Base-by-base conservation (phyloP, 1,140 invertebrate species). In the Drosophila pseudoananassae region DNA sequence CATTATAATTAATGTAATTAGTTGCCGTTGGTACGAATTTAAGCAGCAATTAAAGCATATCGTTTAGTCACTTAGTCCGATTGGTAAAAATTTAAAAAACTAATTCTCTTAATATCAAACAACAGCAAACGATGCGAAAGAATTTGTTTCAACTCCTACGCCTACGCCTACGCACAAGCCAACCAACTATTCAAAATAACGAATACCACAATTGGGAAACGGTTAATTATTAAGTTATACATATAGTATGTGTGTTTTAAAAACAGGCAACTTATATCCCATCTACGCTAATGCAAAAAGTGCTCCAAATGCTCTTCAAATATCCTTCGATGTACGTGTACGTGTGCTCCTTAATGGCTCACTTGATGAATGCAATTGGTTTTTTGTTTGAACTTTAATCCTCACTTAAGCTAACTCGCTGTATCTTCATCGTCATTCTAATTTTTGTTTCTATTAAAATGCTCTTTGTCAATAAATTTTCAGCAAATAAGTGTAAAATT, bases 401-500 rank as follows among this genome's bases (percentile, higher is more conserved):
- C 36, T 53, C 52, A 75, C 68, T 82, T 77, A 77, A 57, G 60
- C 74, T 81, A 81, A 38, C 55, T 61, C 50, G 38, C n/a, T 27
- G 38, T 53, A 59, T 29, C 51, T 46, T 56, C 33, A 46, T 51
- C 49, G 58, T 75, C 27, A 14, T 53, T 52, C 52, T 51, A n/a
- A 9, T 7, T 36, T 64, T 53, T 27, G 40, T 58, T 73, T 25
- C 64, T 58, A 36, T 56, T 65, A 71, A 63, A 83, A 69, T 78
- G 71, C 75, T 88, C n/a, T 66, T 15, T 27, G 0, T 68, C 17
- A 79, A 78, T 75, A 57, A 87, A 63, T 33, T 40, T 84, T 88
- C 83, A 88, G 83, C 83, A 87, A 87, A 87, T 88, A 66, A 83
- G 77, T 87, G 70, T 88, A 73, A 88, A 76, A 65, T 54, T 73